Evolutionary conservation across 2,888 invertebrate species (phyloP).

Genomic region (Cenopis cana): DNA sequence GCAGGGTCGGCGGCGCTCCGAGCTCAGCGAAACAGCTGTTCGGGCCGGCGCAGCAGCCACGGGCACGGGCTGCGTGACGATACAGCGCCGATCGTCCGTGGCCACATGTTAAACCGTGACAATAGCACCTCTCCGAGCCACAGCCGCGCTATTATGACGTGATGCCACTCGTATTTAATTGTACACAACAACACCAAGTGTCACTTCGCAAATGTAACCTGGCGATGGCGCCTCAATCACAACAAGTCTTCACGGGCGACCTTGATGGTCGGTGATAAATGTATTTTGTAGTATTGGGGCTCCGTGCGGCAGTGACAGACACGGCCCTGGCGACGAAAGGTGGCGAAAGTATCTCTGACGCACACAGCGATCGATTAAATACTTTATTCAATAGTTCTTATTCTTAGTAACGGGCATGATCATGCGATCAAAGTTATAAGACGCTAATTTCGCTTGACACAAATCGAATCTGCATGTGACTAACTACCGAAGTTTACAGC

Average conservation of each 20-base stretch:
- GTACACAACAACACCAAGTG: conserved; percentile 55
- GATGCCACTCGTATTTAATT: conserved; percentile 53
- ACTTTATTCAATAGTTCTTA: conserved; percentile 56
- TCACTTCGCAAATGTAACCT: conserved; percentile 1
- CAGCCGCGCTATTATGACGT: conserved; percentile 59
- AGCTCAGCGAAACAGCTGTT: conserved; percentile 70
- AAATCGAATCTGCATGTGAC: conserved; percentile 1
- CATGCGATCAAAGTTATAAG: conserved; percentile 26
- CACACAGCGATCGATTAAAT: conserved; percentile 59
- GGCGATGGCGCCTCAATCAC: neutral
- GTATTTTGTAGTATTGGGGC: conserved; percentile 38
- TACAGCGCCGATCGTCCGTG: conserved; percentile 59
- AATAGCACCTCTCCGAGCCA: conserved; percentile 57
- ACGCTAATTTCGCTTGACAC: conserved; percentile 37
- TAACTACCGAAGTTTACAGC: conserved; percentile 6
- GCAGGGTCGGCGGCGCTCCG: conserved; percentile 42
- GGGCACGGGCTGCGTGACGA: conserved; percentile 60
- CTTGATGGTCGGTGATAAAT: conserved; percentile 67
- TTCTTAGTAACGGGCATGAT: conserved; percentile 46
- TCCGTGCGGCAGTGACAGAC: conserved; percentile 28
- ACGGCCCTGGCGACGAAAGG: conserved; percentile 76
- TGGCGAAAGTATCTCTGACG: conserved; percentile 78
- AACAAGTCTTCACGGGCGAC: conserved; percentile 50
- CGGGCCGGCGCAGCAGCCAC: conserved; percentile 50
- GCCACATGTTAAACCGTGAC: conserved; percentile 58